Evolutionary conservation across 2,797 vertebrate species (phyloP).

Genomic region (Macropodus opercularis): DNA sequence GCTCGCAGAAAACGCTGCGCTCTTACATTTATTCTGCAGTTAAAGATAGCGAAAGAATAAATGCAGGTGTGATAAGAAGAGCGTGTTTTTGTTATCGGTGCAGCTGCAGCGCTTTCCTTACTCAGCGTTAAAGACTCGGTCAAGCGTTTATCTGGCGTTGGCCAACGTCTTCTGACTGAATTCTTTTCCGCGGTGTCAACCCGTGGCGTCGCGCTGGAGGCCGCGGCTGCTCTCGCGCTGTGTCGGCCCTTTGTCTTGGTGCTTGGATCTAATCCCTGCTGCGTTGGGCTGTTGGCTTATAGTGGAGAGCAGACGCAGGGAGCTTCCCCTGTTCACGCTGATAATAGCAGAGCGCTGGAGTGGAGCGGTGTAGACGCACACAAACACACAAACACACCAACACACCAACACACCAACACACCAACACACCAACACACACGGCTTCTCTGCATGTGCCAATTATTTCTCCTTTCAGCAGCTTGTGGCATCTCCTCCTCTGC

Average conservation of each 20-base stretch:
- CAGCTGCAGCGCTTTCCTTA: not conserved
- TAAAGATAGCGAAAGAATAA: not conserved
- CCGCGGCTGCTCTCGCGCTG: conserved; percentile 25
- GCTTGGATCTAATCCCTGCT: conserved; percentile 63
- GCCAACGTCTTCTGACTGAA: not conserved
- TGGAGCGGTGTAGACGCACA: conserved; percentile 63
- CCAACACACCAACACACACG: conserved; percentile 38
- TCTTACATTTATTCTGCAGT: not conserved
- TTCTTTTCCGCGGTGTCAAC: conserved; percentile 49
- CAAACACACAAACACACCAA: conserved; percentile 35
- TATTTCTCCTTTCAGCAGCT: conserved; percentile 72
- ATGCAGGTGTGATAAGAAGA: not conserved
- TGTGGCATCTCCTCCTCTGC: conserved; percentile 44
- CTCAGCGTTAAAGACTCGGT: not conserved
- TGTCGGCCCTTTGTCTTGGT: conserved; percentile 41
- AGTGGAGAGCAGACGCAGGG: conserved; percentile 61
- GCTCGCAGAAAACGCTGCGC: too few species aligned
- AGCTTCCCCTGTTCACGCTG: conserved; percentile 62
- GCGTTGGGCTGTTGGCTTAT: conserved; percentile 45
- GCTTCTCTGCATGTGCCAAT: conserved; percentile 71
- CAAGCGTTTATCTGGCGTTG: not conserved
- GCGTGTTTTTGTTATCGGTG: not conserved
- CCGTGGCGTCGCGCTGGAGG: conserved; percentile 8
- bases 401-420: conserved; percentile 42
- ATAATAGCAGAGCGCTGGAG: conserved; percentile 66